A percentile compares a stretch with the other conserved stretches of the same genome.
phyloP scores from a whole-genome alignment of 2,888 invertebrate genomes.

The Temnothorax ravouxi region DNA sequence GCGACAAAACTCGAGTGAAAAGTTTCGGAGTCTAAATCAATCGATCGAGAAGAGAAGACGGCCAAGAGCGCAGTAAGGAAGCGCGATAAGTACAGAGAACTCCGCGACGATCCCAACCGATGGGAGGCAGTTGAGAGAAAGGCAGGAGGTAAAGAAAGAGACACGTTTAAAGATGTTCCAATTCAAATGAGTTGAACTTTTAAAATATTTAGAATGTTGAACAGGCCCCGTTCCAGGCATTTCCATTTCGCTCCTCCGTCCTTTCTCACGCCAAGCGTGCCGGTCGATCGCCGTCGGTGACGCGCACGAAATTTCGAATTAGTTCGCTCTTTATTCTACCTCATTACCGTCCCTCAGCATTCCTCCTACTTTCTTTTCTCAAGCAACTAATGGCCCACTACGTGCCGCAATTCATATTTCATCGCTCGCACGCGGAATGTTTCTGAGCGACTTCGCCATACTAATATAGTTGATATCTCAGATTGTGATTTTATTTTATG shows the following conservation, averaged over 20 bases:
- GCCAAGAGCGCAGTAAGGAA: conserved; percentile 58
- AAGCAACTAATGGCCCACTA: conserved; percentile 55
- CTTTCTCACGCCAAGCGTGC: conserved; percentile 21
- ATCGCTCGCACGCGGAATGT: conserved; percentile 46
- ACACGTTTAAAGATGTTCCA: conserved; percentile 76
- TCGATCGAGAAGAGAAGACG: conserved; percentile 67
- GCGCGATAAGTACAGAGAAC: conserved; percentile 72
- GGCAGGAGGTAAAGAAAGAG: conserved; percentile 31
- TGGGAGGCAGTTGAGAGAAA: conserved; percentile 45
- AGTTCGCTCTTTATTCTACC: conserved; percentile 67
- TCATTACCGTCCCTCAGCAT: conserved; percentile 55
- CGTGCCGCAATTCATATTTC: conserved; percentile 55
- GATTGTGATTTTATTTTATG: conserved; percentile 18
- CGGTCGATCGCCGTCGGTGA: conserved; percentile 63
- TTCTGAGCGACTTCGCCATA: not conserved
- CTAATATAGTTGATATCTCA: conserved; percentile 21
- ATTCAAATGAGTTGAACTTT: conserved; percentile 81
- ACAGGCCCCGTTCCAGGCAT: conserved; percentile 57
- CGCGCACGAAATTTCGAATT: conserved; percentile 73
- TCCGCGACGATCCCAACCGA: conserved; percentile 58
- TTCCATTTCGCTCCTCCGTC: conserved; percentile 43
- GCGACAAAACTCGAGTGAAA: conserved; percentile 63
- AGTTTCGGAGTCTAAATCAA: conserved; percentile 80
- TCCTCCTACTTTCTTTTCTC: conserved; percentile 46
- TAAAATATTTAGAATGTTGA: conserved; percentile 80